These are phyloP conservation scores for Champsocephalus esox DNA, from an alignment of 2,797 vertebrate genomes.

Conservation along the genomic window DNA sequence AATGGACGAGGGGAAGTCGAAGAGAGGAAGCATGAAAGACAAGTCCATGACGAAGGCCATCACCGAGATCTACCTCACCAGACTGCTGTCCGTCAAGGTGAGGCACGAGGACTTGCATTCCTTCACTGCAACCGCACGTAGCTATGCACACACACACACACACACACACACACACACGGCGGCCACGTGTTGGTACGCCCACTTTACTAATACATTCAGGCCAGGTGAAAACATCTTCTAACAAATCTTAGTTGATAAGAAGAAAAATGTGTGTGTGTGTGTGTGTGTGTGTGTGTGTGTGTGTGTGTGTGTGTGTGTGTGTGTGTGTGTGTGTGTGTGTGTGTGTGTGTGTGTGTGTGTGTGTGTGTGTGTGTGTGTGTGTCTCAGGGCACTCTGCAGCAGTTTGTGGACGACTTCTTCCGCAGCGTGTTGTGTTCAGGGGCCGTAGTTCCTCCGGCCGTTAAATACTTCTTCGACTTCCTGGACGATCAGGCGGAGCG, in stretches of 20 bases:
- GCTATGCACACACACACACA: no score
- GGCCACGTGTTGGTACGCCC: no score
- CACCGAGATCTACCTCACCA: constrained; percentile 98
- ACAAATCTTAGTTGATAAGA: no score
- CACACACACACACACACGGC: no score
- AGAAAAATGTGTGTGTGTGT: constrained; percentile 35
- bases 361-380: constrained; percentile 34
- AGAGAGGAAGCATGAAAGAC: constrained; percentile 96
- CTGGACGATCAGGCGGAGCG: constrained; percentile 97
- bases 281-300: constrained; percentile 27
- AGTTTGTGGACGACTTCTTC: constrained; percentile 99
- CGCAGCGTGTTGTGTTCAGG: constrained; percentile 94
- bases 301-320: constrained; percentile 32
- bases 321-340: constrained; percentile 34
- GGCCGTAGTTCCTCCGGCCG: constrained; percentile 92
- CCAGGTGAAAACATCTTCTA: no score
- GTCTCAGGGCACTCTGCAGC: constrained; percentile 95
- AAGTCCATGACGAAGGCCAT: constrained; percentile 99
- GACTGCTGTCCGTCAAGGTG: constrained; percentile 97
- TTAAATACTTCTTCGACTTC: constrained; percentile 99
- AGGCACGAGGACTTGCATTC: no score
- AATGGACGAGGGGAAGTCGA: constrained; percentile 96
- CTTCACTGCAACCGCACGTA: constrained; percentile 56
- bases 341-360: constrained; percentile 20
- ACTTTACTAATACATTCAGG: no score